Percentiles rank a stretch among this genome's conserved stretches.
These are phyloP conservation scores for Agrotis exclamationis DNA, from an alignment of 2,888 invertebrate species.

Conservation along the genomic window DNA sequence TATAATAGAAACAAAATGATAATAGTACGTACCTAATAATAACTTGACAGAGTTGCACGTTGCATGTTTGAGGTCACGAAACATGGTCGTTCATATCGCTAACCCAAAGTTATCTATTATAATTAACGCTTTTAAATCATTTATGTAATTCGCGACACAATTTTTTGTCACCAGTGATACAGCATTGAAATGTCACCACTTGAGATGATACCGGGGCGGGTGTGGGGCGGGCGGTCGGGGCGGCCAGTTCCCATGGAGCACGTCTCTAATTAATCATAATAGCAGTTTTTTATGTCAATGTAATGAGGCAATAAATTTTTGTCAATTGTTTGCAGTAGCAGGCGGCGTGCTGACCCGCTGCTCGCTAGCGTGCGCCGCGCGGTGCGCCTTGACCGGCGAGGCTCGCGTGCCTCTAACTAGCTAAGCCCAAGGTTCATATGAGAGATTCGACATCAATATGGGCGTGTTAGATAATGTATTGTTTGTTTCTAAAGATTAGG, in stretches of 20 bases:
- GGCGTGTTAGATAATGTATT: slow-evolving; percentile 53
- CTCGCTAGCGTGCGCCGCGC: slow-evolving; percentile 12
- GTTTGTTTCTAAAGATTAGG: slow-evolving; percentile 49
- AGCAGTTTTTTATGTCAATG: slow-evolving; percentile 39
- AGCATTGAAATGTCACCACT: slow-evolving; percentile 20
- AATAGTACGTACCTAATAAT: too few relatives aligned
- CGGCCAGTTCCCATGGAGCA: slow-evolving; percentile 41
- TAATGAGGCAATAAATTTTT: slow-evolving; percentile 58
- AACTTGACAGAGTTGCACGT: slow-evolving; percentile 3
- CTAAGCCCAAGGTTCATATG: slow-evolving; percentile 62
- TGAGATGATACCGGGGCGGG: not conserved
- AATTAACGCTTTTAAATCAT: slow-evolving; percentile 15
- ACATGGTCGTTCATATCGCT: slow-evolving; percentile 9
- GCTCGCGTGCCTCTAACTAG: slow-evolving; percentile 62
- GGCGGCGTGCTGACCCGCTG: slow-evolving; percentile 33
- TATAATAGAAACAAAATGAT: not conserved
- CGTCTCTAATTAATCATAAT: slow-evolving; percentile 55
- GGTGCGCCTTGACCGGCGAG: slow-evolving; percentile 59
- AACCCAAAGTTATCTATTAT: slow-evolving; percentile 3
- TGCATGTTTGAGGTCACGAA: slow-evolving; percentile 36
- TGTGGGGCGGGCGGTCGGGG: too few relatives aligned
- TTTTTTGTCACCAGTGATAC: slow-evolving; percentile 22
- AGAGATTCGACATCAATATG: slow-evolving; percentile 62
- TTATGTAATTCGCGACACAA: slow-evolving; percentile 15
- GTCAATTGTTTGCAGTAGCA: slow-evolving; percentile 53